Evolutionary conservation across 2,888 invertebrate species (phyloP).

Genomic region (Protodeltote pygarga): DNA sequence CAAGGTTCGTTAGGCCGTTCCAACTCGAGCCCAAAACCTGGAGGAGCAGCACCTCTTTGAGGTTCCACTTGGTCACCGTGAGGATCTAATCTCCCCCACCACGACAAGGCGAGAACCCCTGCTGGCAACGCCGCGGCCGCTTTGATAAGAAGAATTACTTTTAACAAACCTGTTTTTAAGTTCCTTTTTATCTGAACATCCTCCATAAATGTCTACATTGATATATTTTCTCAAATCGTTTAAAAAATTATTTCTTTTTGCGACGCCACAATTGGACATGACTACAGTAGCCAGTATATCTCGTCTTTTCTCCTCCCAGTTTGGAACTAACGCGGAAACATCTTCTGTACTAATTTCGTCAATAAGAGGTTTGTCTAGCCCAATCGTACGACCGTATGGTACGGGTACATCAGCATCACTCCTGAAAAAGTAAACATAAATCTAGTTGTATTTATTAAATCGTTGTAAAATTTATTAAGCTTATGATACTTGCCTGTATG

Average conservation of each 20-base stretch:
- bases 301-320: conserved; percentile 75
- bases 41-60: no score
- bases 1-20: no score
- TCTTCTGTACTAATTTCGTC: no score
- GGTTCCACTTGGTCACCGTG: no score
- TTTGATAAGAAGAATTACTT: background rate
- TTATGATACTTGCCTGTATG: conserved; percentile 87
- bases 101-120: no score
- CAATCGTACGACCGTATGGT: conserved; percentile 88
- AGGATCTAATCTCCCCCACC: no score
- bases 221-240: conserved; percentile 87
- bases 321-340: conserved; percentile 60
- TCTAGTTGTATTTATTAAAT: no score
- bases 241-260: conserved; percentile 84
- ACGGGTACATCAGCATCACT: conserved; percentile 89
- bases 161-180: conserved; percentile 36
- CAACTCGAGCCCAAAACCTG: no score
- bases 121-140: no score
- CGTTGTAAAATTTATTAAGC: no score
- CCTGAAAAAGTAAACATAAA: no score
- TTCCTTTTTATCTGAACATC: conserved; percentile 73
- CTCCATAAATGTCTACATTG: conserved; percentile 86
- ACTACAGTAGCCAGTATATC: conserved; percentile 84
- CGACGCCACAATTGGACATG: conserved; percentile 86
- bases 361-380: conserved; percentile 48